Evolutionary conservation across 1,140 invertebrate species (phyloP), one percentile per base, ranked within the genome.

Genomic region (Harpegnathos saltator): DNA sequence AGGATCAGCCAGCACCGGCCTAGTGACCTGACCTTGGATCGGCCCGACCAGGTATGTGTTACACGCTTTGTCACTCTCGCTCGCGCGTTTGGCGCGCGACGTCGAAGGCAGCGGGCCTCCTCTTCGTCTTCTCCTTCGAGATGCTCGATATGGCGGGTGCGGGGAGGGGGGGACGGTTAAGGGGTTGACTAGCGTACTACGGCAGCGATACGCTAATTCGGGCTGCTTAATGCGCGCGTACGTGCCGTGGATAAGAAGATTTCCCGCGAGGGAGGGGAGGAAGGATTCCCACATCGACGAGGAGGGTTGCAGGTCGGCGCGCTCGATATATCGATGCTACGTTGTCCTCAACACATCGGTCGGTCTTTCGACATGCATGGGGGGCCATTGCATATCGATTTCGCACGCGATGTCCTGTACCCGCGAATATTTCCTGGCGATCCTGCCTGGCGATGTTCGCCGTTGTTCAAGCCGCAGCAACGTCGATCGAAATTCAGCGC

Each of bases 11-110:
- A 72, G 56, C 59, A 73, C 33, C 56, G 90, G 87, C 90, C 91
- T 90, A 91, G 85, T 92, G 88, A 93, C 91, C 91, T 90, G 91
- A 92, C 91, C 92, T 93, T 92, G 91, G 90, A 86, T 91, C 90
- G 82, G 88, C 83, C 86, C 77, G 90, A 93, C 89, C 90, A 92
- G 91, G 92, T 92, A 85, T 85, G 90, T 75, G n/a, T n/a, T n/a
- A 62, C 3, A 11, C 38, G 11, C 26, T 22, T 58, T 83, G 56
- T 66, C 58, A 62, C 48, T 77, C 11, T 77, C 11, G 38, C 68
- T 11, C 17, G 38, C 22, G 15, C 19, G 69, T 17, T 73, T 33
- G 1, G 29, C 19, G 29, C 15, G 15, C 15, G 29, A 77, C 44
- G 12, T 9, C 69, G 44, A 12, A 26, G 22, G n/a, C 38, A 38